Evolutionary conservation across 2,888 invertebrate species (phyloP).

Genomic region (Caenorhabditis auriculariae): DNA sequence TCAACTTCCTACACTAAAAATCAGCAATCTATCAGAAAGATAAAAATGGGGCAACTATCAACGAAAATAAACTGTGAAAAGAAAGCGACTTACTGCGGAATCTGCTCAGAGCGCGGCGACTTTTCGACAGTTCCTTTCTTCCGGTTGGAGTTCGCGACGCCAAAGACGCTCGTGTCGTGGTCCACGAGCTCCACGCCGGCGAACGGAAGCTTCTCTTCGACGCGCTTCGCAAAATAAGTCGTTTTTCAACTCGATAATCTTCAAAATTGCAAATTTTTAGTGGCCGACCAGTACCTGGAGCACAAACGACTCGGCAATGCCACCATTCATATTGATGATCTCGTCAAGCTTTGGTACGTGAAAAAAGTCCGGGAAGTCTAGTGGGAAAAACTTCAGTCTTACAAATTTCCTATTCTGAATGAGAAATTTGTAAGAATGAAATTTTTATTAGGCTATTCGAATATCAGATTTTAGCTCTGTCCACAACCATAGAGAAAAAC

Average conservation of each 20-base stretch:
- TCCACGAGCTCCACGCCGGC: conserved; percentile 1
- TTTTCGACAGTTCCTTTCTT: no score
- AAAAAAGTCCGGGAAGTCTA: not conserved
- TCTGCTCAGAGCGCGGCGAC: not conserved
- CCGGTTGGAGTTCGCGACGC: conserved; percentile 9
- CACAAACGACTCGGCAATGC: conserved; percentile 14
- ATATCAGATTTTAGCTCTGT: no score
- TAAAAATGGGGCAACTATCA: not conserved
- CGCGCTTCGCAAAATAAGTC: conserved; percentile 5
- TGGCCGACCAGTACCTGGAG: conserved; percentile 13
- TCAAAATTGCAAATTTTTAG: not conserved
- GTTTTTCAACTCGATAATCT: not conserved
- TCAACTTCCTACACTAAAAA: no score
- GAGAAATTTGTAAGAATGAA: no score
- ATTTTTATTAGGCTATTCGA: no score
- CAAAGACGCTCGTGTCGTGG: conserved; percentile 6
- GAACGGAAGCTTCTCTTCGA: conserved; percentile 15
- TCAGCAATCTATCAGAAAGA: no score
- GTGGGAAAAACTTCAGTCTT: no score
- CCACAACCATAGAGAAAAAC: no score
- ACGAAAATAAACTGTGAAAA: not conserved
- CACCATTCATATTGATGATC: conserved; percentile 9
- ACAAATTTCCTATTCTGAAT: no score
- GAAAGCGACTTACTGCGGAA: not conserved
- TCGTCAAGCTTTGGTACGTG: conserved; percentile 4